Conservation (phyloP, 2,888 invertebrate genomes). For the Drosophila maculinotata region DNA sequence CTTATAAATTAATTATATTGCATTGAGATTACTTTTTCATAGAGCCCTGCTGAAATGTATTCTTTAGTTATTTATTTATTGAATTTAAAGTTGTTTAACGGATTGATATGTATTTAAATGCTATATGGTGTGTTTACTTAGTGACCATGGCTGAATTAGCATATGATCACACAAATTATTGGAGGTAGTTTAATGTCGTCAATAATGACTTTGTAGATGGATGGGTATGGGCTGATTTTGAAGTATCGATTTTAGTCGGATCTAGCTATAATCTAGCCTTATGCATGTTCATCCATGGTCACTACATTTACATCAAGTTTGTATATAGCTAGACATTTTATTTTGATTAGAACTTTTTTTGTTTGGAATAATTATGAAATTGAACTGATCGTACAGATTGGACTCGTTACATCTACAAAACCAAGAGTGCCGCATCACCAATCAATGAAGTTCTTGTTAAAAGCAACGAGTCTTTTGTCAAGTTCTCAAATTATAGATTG, state of each 20-base stretch:
- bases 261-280: background rate
- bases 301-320: too few species aligned
- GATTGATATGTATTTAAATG: background rate
- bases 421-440: too few species aligned
- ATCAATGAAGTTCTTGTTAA: too few species aligned
- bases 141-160: background rate
- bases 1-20: conserved; percentile 55
- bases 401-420: too few species aligned
- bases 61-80: background rate
- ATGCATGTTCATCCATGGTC: background rate
- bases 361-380: too few species aligned
- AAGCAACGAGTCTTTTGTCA: too few species aligned
- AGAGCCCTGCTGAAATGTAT: conserved; percentile 20
- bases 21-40: conserved; percentile 36
- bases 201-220: background rate
- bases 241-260: background rate
- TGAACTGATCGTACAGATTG: too few species aligned
- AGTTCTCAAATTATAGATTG: too few species aligned
- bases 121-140: background rate
- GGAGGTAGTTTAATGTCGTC: conserved; percentile 34
- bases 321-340: too few species aligned
- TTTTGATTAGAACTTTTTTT: too few species aligned
- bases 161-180: background rate
- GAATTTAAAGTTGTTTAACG: background rate
- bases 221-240: background rate